Percentiles rank a stretch among this genome's conserved stretches.
phyloP scores from a whole-genome alignment of 2,888 invertebrate genomes.

The Amblyjoppa proteus region DNA sequence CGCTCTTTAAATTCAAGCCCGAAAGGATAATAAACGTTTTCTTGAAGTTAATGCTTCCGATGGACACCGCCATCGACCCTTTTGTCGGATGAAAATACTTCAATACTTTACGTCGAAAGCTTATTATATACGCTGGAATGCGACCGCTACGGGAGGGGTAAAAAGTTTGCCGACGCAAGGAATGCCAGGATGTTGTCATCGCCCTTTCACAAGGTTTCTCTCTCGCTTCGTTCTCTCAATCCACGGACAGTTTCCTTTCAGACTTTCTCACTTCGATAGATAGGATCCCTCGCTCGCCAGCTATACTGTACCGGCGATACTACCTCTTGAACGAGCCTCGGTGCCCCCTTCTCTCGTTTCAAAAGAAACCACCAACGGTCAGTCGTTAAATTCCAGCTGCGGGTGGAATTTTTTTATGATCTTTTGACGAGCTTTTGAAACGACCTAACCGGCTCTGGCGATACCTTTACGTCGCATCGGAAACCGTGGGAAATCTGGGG shows the following conservation, averaged over 20 bases:
- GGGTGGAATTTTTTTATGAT: constrained; percentile 33
- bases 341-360: constrained; percentile 28
- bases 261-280: constrained; percentile 36
- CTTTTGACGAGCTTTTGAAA: constrained; percentile 46
- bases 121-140: constrained; percentile 17
- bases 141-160: constrained; percentile 1
- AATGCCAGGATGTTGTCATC: constrained; percentile 4
- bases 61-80: background rate
- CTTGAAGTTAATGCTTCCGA: background rate
- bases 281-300: constrained; percentile 15
- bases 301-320: constrained; percentile 6
- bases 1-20: background rate
- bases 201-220: constrained; percentile 1
- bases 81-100: constrained; percentile 11
- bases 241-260: background rate
- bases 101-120: background rate
- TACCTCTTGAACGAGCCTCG: constrained; percentile 1
- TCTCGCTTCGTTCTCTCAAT: background rate
- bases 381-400: constrained; percentile 50
- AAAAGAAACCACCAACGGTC: constrained; percentile 39
- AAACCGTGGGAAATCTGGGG: constrained; percentile 9
- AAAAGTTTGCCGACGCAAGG: constrained; percentile 24
- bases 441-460: constrained; percentile 27
- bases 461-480: background rate
- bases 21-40: background rate